These are phyloP conservation scores for Dromius quadrimaculatus DNA, from an alignment of 2,888 invertebrate species.

Conservation along the genomic window DNA sequence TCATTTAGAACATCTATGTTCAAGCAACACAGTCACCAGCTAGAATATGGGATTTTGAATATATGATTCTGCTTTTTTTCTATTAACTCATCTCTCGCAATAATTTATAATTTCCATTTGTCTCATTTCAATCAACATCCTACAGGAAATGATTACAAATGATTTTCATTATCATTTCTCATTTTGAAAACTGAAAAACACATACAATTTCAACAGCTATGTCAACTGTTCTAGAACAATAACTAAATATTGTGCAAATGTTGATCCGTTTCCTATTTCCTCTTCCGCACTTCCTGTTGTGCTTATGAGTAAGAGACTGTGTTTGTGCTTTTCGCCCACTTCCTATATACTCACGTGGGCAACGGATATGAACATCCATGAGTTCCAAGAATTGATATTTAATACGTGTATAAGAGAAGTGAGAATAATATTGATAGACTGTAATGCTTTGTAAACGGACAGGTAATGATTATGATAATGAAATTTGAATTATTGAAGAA, in stretches of 20 bases:
- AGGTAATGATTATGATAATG: too few relatives aligned
- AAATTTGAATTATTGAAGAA: too few relatives aligned
- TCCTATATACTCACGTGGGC: too few relatives aligned
- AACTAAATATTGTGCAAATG: constrained; percentile 46
- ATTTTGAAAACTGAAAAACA: background rate
- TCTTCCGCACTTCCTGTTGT: constrained; percentile 39
- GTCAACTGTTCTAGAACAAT: constrained; percentile 29
- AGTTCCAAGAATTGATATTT: constrained; percentile 3
- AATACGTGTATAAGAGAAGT: too few relatives aligned
- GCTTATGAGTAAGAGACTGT: background rate
- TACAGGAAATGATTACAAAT: constrained; percentile 1
- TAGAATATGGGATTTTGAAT: too few relatives aligned
- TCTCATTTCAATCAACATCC: background rate
- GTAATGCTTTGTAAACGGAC: background rate
- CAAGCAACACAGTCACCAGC: too few relatives aligned
- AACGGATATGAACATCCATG: constrained; percentile 4
- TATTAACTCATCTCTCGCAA: background rate
- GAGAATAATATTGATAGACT: background rate
- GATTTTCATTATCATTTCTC: background rate
- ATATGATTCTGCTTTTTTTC: too few relatives aligned
- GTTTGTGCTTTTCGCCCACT: background rate
- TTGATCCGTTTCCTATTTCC: constrained; percentile 52
- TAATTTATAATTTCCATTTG: background rate
- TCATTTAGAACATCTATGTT: too few relatives aligned
- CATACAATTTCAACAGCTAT: background rate